Base-by-base conservation (phyloP, 2,113 vertebrate species). In the Chamaea fasciata region DNA sequence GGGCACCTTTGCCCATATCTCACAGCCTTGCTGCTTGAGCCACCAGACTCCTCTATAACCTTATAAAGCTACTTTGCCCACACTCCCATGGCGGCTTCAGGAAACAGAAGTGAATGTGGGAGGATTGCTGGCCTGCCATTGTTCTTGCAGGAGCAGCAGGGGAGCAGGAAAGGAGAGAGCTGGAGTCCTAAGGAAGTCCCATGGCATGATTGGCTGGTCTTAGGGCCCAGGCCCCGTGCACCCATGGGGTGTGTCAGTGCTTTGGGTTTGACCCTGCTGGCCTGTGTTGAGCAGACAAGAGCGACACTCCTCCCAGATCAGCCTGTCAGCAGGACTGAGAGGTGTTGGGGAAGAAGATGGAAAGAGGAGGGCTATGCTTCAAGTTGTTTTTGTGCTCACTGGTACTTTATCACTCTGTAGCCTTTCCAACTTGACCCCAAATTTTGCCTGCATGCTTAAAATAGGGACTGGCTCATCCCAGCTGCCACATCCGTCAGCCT, bases 401-500 rank as follows among this genome's bases (percentile, higher is more conserved):
- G 77, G 85, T 62, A 83, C 52, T 90, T 94, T 52, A 89, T 89
- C 57, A 19, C 63, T 55, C 74, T 89, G 74, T 50, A 81, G 80
- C 77, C 74, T 83, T 89, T 90, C 89, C 47, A 88, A 53, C 84
- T 83, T 95, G 92, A 92, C 74, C 95, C 68, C 75, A 80, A 75
- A 90, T 92, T 86, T 92, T 93, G 90, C 83, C 39, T 89, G 71
- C 67, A 33, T 53, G 89, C 95, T 95, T 96, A 97, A 97, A 97
- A 97, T 97, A 97, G 95, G 44, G 47, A 78, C 79, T 88, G 65
- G 50, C 62, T 95, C 92, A 96, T 91, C 87, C 78, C 95, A 97
- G 95, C 88, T 97, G 96, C 83, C 86, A 91, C 81, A 95, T 95
- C 87, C 83, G 86, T 97, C 95, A 97, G 60, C 44, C 9, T 74